Base-by-base conservation (phyloP, 2,113 vertebrate genomes). In the Clarias macrocephalus region DNA sequence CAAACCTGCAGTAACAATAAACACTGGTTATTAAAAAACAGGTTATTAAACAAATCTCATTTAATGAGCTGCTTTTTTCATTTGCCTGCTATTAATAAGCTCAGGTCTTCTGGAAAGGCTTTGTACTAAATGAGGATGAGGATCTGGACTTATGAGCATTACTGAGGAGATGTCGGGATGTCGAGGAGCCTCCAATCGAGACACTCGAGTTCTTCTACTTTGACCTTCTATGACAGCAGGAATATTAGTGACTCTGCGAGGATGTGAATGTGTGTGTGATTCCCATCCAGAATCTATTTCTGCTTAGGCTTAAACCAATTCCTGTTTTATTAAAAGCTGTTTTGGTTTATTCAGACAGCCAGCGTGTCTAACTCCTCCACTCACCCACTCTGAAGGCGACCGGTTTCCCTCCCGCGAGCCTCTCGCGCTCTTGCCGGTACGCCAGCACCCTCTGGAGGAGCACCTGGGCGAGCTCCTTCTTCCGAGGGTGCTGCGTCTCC, bases 351-450 rank as follows among this genome's bases (percentile, higher is more conserved):
- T 42, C 37, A 37, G 37, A 37, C 37, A 37, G 37, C 37, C 2
- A 37, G 37, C 37, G 37, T 48, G 5, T 48, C 42, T 0, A 48
- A 77, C 0, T 56, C 10, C 72, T 63, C 3, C 19, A 73, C 96
- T 96, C 92, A 99, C 98, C 98, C 89, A 99, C 95, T 97, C 98
- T 96, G 94, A 99, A 99, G 88, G 98, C 96, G 91, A 96, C 91
- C 0, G 97, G 98, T 77, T 95, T 96, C 90, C 96, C 97, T 92
- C 93, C 94, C 89, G 97, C 97, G 59, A 91, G 90, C 4, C 88
- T 91, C 89, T 99, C 98, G 91, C 96, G 96, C 91, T 97, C 94
- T 93, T 92, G 95, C 93, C 95, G 95, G 93, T 96, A 94, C 85
- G 91, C 92, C 92, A 99, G 92, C 57, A 99, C 96, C 93, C 94